Evolutionary conservation across 1,140 invertebrate species (phyloP), one percentile per base, ranked within the genome.

Genomic region (Brachionus calyciflorus): DNA sequence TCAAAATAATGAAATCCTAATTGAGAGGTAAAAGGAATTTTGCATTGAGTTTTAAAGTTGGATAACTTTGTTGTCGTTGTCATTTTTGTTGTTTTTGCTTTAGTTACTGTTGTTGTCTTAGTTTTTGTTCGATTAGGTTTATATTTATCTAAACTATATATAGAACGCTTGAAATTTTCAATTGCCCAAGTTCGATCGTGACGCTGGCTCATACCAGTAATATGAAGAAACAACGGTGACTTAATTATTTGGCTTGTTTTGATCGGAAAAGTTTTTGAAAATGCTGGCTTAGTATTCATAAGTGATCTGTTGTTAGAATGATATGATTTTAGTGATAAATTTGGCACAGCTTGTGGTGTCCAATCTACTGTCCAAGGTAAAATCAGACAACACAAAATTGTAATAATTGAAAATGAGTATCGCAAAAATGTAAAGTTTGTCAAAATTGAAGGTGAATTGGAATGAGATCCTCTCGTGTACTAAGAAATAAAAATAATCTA

Each of bases 341-440:
- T 40, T 14, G 33, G 6, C 44, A n/a, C 2, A 44, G 21, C 9
- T 12, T 44, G 41, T 14, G 60, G 60, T 24, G 40, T 44, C 60
- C 60, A 65, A 3, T 41, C 60, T 24, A 65, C 60, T 3, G 60
- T 65, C 60, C 60, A 65, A 30, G 60, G 60, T 24, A 65, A 24
- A 19, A 37, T 37, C n/a, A 65, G 21, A 41, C 60, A 65, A 65
- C 40, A 41, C 19, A 65, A 14, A 44, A 65, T 44, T 44, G 60
- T 46, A 44, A 24, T 24, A 24, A 65, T 26, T 65, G 60, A 65
- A 26, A 65, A 41, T 24, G 44, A 14, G 12, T 41, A 65, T 44
- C 41, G 33, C 9, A 65, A 65, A 26, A 44, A 65, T 41, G 37
- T 65, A 10, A 21, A 65, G 3, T 65, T 44, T 4, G 60, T 44